A percentile compares a stretch with the other conserved stretches of the same genome.
Evolutionary conservation across 1,140 invertebrate species (phyloP).

Genomic region (Sinella curviseta): DNA sequence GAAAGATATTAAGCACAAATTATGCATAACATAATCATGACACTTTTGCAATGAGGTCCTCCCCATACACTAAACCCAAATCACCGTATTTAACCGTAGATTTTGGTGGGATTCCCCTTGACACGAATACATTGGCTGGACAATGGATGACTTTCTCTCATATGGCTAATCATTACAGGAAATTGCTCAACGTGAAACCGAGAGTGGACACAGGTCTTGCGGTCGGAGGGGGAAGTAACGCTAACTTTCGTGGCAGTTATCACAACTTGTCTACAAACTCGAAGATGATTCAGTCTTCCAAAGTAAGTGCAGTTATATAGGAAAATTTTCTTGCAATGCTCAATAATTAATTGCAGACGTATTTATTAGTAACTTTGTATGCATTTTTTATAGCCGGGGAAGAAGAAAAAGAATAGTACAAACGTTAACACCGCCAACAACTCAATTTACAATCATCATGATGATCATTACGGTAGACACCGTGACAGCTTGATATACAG

Average conservation of each 20-base stretch:
- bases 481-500: not conserved
- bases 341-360: not conserved
- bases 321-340: too few species aligned
- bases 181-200: conserved; percentile 50
- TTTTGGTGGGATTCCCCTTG: conserved; percentile 41
- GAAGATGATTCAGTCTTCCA: not conserved
- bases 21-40: not conserved
- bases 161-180: conserved; percentile 52
- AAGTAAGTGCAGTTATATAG: not conserved
- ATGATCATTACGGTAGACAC: too few species aligned
- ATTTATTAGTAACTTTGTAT: not conserved
- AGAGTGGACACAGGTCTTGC: conserved; percentile 45
- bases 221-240: not conserved
- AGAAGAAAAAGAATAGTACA: not conserved
- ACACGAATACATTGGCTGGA: conserved; percentile 41
- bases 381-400: not conserved
- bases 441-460: not conserved
- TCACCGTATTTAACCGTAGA: conserved; percentile 28
- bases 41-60: not conserved
- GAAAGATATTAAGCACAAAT: not conserved
- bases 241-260: not conserved
- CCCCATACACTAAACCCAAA: not conserved
- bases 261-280: too few species aligned
- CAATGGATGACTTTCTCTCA: conserved; percentile 49
- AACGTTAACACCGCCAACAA: not conserved